Conservation (phyloP, 2,888 invertebrate genomes). For the Melieria omissa region DNA sequence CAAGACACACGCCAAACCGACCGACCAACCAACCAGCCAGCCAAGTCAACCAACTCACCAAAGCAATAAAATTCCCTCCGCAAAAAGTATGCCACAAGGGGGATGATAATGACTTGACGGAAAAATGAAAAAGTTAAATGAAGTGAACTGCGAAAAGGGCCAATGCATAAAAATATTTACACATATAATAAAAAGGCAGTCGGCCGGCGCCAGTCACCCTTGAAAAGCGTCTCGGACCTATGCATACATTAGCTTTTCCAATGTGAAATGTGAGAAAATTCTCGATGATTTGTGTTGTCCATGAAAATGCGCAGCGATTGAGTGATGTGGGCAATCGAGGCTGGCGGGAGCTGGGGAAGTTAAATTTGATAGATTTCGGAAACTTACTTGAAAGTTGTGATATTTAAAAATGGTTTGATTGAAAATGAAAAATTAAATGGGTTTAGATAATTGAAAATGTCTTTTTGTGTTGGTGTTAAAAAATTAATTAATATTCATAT, state of each 20-base stretch:
- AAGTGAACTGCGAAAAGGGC: slow-evolving; percentile 65
- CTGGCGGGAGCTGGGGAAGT: too few relatives aligned
- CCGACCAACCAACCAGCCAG: slow-evolving; percentile 23
- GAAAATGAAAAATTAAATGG: too few relatives aligned
- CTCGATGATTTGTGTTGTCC: slow-evolving; percentile 24
- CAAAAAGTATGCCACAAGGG: slow-evolving; percentile 17
- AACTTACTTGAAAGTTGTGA: too few relatives aligned
- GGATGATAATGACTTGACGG: slow-evolving; percentile 42
- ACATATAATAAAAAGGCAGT: slow-evolving; percentile 40
- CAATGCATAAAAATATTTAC: slow-evolving; percentile 65
- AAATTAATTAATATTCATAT: too few relatives aligned
- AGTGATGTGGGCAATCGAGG: too few relatives aligned
- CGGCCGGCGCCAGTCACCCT: slow-evolving; percentile 44
- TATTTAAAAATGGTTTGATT: too few relatives aligned
- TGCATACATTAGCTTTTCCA: slow-evolving; percentile 35
- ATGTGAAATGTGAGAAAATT: slow-evolving; percentile 49
- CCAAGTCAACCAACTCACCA: slow-evolving; percentile 21
- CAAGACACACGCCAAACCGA: slow-evolving; percentile 24
- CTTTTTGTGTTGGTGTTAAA: too few relatives aligned
- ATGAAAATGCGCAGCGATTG: background rate
- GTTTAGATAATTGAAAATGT: too few relatives aligned
- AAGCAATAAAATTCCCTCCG: slow-evolving; percentile 13
- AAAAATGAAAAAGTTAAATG: slow-evolving; percentile 44
- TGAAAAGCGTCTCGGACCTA: slow-evolving; percentile 38
- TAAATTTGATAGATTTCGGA: too few relatives aligned